Conservation (phyloP, 1,140 invertebrate genomes). For the Pseudomyrmex flavicornis region DNA sequence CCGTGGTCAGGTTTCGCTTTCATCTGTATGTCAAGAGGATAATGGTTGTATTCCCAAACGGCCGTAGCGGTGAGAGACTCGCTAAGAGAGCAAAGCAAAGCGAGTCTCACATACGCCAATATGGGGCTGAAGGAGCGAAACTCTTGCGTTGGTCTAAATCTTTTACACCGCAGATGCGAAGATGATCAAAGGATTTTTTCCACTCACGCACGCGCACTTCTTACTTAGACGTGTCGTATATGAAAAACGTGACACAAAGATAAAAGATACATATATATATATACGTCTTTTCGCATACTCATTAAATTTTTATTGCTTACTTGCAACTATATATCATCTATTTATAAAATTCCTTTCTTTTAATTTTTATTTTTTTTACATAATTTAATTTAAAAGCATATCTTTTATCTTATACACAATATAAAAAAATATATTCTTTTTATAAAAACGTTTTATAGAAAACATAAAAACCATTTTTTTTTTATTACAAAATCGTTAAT, state of each 20-base stretch:
- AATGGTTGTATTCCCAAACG: constrained; percentile 82
- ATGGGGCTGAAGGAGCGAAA: constrained; percentile 33
- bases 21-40: constrained; percentile 81
- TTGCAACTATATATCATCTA: neutral
- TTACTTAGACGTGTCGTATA: constrained; percentile 37
- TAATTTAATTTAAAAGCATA: no score
- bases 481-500: neutral
- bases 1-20: constrained; percentile 82
- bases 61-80: constrained; percentile 46
- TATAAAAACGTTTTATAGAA: neutral
- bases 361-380: no score
- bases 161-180: constrained; percentile 72
- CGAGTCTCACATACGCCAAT: constrained; percentile 31
- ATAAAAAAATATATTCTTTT: neutral
- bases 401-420: neutral
- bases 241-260: constrained; percentile 47
- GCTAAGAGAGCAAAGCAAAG: constrained; percentile 48
- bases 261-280: constrained; percentile 10
- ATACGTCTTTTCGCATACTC: neutral
- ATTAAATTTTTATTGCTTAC: constrained; percentile 39
- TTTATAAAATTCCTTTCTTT: neutral
- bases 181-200: constrained; percentile 72
- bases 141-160: constrained; percentile 42
- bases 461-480: neutral
- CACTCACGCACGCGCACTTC: constrained; percentile 47